These are phyloP conservation scores for Drosophila tanythrix DNA, from an alignment of 2,888 invertebrate genomes.

Conservation along the genomic window DNA sequence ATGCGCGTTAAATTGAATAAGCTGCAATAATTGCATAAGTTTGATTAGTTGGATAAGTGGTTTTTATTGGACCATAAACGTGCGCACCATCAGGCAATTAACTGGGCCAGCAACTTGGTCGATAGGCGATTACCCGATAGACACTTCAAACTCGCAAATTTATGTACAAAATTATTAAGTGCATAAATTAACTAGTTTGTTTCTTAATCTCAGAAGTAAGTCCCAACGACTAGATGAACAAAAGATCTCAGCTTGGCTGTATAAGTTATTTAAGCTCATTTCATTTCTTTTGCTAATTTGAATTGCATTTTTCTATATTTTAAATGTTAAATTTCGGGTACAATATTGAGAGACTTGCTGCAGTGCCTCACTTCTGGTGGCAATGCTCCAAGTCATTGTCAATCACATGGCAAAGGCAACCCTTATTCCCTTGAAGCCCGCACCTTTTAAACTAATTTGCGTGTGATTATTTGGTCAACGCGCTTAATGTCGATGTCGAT, in stretches of 20 bases:
- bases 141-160: background rate
- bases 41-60: conserved; percentile 68
- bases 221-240: background rate
- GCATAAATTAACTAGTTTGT: background rate
- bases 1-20: conserved; percentile 64
- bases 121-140: background rate
- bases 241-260: background rate
- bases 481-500: conserved; percentile 3
- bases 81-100: conserved; percentile 8
- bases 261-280: background rate
- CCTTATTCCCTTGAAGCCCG: conserved; percentile 12
- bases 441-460: conserved; percentile 62
- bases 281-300: background rate
- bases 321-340: background rate
- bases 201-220: background rate
- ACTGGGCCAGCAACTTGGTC: background rate
- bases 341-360: background rate
- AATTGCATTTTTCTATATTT: background rate
- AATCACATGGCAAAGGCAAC: background rate
- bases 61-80: conserved; percentile 45
- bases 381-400: background rate
- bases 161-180: background rate
- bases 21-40: conserved; percentile 74
- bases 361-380: background rate
- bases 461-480: conserved; percentile 47